Evolutionary conservation across 1,140 invertebrate species (phyloP), one percentile per base, ranked within the genome.

Genomic region (Copidosoma floridanum): DNA sequence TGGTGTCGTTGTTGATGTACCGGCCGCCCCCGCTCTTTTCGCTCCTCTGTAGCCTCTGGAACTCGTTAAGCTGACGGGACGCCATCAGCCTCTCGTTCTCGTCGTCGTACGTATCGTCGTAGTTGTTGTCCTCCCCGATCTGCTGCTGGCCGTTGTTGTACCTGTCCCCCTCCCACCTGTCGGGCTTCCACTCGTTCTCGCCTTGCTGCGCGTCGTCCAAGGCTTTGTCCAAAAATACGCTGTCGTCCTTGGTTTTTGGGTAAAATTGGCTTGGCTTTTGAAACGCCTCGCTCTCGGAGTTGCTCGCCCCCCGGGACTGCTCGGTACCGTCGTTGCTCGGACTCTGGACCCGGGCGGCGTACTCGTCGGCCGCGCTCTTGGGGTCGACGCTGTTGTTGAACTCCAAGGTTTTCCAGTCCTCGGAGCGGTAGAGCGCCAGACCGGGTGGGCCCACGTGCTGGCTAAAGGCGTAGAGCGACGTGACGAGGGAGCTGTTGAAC

Each of bases 381-480:
- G 76, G 68, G 50, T 80, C 71, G 46, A 76, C 64, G 8, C 74
- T 79, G 67, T 78, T 78, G 53, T 79, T 82, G 27, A 79, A 80
- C 65, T 83, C 82, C 3, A 80, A 59, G 12, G 57, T 46, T 35
- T 69, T 76, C 74, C 75, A 78, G 3, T 78, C 67, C 38, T 79
- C 76, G 29, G 73, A 77, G n/a, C 51, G 71, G 61, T 81, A 81
- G 8, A 80, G 43, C 12, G 84, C 74, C 32, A 84, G 70, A n/a
- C 90, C 91, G 12, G 89, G 89, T 23, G 86, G 83, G 56, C 84
- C 82, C 24, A 88, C 83, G 63, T 87, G 85, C 65, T 86, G 81
- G 64, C 84, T 88, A n/a, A 92, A 78, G 0, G 87, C 90, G 64
- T 85, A 85, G 4, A 93, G 73, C 70, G 85, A 86, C 16, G 85